Conservation (phyloP, 30 jellyfish, hydroid and myxozoan genomes). For the Pseudorhiza aurosa region DNA sequence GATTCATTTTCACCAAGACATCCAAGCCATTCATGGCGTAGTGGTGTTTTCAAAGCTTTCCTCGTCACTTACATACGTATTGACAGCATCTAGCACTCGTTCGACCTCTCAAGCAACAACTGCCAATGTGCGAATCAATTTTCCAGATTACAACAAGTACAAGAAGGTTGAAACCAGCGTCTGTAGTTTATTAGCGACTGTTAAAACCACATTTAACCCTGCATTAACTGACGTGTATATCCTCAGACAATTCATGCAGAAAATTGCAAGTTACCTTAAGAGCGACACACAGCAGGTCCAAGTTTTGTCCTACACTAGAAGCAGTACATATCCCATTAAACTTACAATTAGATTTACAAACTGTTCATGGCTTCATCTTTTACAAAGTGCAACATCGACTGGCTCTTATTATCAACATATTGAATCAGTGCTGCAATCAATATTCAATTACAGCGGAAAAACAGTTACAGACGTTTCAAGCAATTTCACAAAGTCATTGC, state of each 20-base stretch:
- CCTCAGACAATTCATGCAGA: conserved; percentile 33
- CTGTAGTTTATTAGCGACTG: conserved; percentile 16
- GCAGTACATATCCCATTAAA: conserved; percentile 6
- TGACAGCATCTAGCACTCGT: conserved; percentile 60
- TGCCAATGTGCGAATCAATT: conserved; percentile 19
- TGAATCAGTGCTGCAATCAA: conserved; percentile 10
- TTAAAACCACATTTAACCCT: conserved; percentile 39
- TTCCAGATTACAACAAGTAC: conserved; percentile 25
- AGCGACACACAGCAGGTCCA: conserved; percentile 33
- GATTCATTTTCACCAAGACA: conserved; percentile 27
- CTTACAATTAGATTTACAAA: conserved; percentile 47
- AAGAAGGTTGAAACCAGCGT: background rate
- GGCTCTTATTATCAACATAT: conserved; percentile 66
- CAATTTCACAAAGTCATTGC: conserved; percentile 40
- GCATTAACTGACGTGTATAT: conserved; percentile 45
- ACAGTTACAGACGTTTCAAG: conserved; percentile 30
- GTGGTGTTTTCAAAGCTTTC: conserved; percentile 38
- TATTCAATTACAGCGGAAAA: conserved; percentile 60
- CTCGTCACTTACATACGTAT: conserved; percentile 7
- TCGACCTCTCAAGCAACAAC: conserved; percentile 42
- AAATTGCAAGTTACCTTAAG: conserved; percentile 16
- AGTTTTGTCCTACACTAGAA: conserved; percentile 45
- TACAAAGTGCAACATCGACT: conserved; percentile 12
- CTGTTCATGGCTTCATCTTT: conserved; percentile 65
- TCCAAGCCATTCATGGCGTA: conserved; percentile 47